phyloP scores from a whole-genome alignment of 2,888 invertebrate species.

The Neoaliturus tenellus region DNA sequence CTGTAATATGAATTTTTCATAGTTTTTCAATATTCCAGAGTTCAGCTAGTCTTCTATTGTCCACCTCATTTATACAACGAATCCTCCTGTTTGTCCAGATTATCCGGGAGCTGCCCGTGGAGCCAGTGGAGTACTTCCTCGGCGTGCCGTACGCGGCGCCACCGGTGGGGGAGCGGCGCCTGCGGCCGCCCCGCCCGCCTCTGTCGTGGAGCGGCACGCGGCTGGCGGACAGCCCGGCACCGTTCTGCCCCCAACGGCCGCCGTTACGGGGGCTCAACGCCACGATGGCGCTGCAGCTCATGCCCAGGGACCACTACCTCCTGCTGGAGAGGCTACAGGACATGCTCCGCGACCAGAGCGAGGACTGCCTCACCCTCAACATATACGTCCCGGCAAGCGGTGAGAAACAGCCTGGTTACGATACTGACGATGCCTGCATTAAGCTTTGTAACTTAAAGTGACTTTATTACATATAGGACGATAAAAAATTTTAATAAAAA shows the following conservation, averaged over 20 bases:
- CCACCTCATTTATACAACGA: too few relatives aligned
- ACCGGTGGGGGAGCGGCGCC: conserved; percentile 79
- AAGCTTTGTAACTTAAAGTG: too few relatives aligned
- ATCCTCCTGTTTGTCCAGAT: conserved; percentile 61
- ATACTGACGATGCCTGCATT: too few relatives aligned
- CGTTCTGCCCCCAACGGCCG: conserved; percentile 85
- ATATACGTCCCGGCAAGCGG: conserved; percentile 93
- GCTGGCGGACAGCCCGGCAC: conserved; percentile 83
- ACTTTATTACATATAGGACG: too few relatives aligned
- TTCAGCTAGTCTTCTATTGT: too few relatives aligned
- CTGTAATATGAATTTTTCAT: too few relatives aligned
- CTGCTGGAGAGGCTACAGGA: conserved; percentile 83
- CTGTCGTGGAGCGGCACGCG: conserved; percentile 83
- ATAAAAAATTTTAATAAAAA: too few relatives aligned
- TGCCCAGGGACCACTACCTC: conserved; percentile 85
- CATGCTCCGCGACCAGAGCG: conserved; percentile 87
- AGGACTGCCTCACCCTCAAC: conserved; percentile 94
- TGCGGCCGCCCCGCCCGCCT: conserved; percentile 79
- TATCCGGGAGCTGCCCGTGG: conserved; percentile 78
- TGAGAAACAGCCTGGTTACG: too few relatives aligned
- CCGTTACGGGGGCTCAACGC: conserved; percentile 78
- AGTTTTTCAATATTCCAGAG: too few relatives aligned
- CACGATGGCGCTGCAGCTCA: conserved; percentile 81
- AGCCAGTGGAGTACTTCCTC: conserved; percentile 87
- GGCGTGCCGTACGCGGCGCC: conserved; percentile 90